A percentile compares a stretch with the other conserved stretches of the same genome.
Evolutionary conservation across 1,140 invertebrate species (phyloP).

Genomic region (Akabosia matsudoensis): DNA sequence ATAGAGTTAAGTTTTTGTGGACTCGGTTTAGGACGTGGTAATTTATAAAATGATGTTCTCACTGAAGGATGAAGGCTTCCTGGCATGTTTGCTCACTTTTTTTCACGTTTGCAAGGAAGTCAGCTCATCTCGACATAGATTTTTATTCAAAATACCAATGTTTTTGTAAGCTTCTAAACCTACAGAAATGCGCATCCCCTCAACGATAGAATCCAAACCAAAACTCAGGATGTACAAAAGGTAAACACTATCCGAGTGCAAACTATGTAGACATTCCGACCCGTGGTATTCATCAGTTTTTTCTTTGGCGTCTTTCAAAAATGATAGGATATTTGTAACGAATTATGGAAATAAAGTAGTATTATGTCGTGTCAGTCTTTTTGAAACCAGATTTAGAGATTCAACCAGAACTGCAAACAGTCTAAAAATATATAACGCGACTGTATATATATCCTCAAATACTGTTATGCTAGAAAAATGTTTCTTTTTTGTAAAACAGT

Average conservation of each 20-base stretch:
- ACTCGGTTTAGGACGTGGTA: background rate
- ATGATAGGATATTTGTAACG: conserved; percentile 22
- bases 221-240: too few relatives aligned
- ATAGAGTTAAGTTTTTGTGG: background rate
- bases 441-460: too few relatives aligned
- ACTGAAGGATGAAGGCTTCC: conserved; percentile 5
- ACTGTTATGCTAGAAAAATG: too few relatives aligned
- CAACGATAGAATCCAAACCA: too few relatives aligned
- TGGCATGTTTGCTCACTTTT: background rate
- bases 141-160: background rate
- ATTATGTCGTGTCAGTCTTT: conserved; percentile 20
- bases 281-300: conserved; percentile 10
- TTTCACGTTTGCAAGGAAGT: background rate
- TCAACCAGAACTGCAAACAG: too few relatives aligned
- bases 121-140: background rate
- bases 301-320: conserved; percentile 6
- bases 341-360: conserved; percentile 17
- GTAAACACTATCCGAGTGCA: too few relatives aligned
- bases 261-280: background rate
- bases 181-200: too few relatives aligned
- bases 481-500: background rate
- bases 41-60: background rate
- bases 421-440: too few relatives aligned
- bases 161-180: background rate
- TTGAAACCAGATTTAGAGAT: too few relatives aligned